Evolutionary conservation across 2,888 invertebrate genomes (phyloP), one percentile per base, ranked within the genome.

Genomic region (Nemotelus pantherinus): DNA sequence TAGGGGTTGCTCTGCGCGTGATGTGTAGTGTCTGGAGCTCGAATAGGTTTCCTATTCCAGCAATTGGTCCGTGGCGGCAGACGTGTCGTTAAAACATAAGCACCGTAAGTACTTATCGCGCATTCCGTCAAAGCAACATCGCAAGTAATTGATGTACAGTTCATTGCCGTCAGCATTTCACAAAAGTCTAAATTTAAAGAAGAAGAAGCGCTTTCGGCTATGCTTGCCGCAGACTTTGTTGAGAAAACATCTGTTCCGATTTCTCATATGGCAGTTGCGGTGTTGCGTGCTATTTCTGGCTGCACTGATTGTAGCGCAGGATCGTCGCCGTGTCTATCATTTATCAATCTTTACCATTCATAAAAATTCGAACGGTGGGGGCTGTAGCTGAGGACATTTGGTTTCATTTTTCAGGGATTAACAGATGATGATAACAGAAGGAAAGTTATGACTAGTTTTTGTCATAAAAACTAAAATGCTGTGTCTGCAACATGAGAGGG

Each of bases 111-210:
- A 74, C 74, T 63, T 74, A 72, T 58, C 47, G 43, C 41, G n/a
- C 44, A 74, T 74, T 74, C 74, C 74, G 43, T 50, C 63, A 63
- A 48, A 48, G 60, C 48, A 60, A 44, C 74, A 74, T 57, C 48
- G 60, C 50, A 63, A 63, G 74, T 74, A 60, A 74, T 74, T 74
- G 74, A 60, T 74, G 47, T n/a, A 10, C 10, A 43, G 74, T 74
- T 50, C 48, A 63, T 43, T 43, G 43, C 63, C 63, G 43, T 3
- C 57, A 57, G 39, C 63, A 43, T 63, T 41, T 63, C 63, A 57
- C 5, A 41, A 9, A 43, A 63, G 47, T 58, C 63, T 74, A 74
- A 74, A 74, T 47, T 74, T 74, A 50, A n/a, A 50, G 39, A 60
- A 25, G n/a, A 39, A 72, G 48, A 4, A 39, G 39, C 47, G 60